Percentiles rank a stretch among this genome's conserved stretches.
These are phyloP conservation scores for Amphibalanus amphitrite DNA, from an alignment of 1,140 invertebrate genomes.

Conservation along the genomic window DNA sequence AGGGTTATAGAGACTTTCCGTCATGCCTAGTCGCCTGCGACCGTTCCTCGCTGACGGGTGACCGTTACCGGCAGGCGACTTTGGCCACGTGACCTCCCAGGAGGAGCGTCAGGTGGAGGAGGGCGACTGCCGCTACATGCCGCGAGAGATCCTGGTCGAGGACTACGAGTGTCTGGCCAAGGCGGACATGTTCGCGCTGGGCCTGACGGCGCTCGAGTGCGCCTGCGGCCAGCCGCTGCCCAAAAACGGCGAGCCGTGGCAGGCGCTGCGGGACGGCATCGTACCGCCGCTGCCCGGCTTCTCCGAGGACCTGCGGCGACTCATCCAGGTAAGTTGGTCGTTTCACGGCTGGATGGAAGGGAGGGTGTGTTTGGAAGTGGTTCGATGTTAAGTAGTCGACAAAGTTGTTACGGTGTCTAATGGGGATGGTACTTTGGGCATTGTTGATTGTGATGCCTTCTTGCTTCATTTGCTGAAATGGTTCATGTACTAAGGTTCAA, in stretches of 20 bases:
- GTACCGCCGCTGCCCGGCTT: conserved; percentile 42
- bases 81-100: conserved; percentile 74
- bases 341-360: too few relatives aligned
- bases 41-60: too few relatives aligned
- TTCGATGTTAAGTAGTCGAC: too few relatives aligned
- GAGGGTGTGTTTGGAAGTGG: too few relatives aligned
- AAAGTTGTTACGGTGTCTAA: too few relatives aligned
- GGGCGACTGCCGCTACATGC: conserved; percentile 80
- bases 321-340: conserved; percentile 60
- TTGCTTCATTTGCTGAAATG: too few relatives aligned
- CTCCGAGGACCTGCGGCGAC: conserved; percentile 50
- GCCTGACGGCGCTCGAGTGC: conserved; percentile 57
- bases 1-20: too few relatives aligned
- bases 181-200: conserved; percentile 77
- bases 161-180: conserved; percentile 59
- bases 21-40: too few relatives aligned
- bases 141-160: conserved; percentile 67
- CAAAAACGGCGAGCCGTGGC: conserved; percentile 77
- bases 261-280: conserved; percentile 52
- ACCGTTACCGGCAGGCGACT: conserved; percentile 46
- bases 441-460: too few relatives aligned
- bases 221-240: conserved; percentile 61
- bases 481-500: too few relatives aligned
- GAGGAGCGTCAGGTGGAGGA: conserved; percentile 69
- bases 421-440: too few relatives aligned